Evolutionary conservation across 2,888 invertebrate genomes (phyloP), one percentile per base, ranked within the genome.

Genomic region (Heliothis peltigera): DNA sequence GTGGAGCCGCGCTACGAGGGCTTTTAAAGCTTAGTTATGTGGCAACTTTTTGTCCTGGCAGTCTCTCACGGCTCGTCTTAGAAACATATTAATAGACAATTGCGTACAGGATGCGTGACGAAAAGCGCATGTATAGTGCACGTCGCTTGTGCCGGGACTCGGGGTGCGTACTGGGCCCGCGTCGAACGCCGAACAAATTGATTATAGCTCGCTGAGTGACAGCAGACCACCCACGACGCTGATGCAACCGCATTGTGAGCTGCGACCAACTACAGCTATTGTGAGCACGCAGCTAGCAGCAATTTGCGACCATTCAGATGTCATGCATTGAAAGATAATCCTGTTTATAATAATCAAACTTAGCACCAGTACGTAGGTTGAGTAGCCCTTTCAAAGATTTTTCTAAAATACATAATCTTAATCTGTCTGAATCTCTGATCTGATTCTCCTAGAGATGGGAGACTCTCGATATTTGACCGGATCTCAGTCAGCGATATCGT

Each of bases 131-230:
- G 86, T 88, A 87, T 85, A 84, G 73, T 67, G 63, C 60, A 55
- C 62, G 70, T 79, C 66, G 84, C 78, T 79, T 86, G 79, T 79
- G 83, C 65, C 76, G 73, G 80, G 83, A 25, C 21, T 22, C 19
- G 22, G 22, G 22, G 42, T 28, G 79, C 81, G 83, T 52, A 79
- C 86, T 84, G 84, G 80, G 84, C 83, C 75, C 79, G 80, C 84
- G 82, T 77, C 85, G 91, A 91, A 89, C 91, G 90, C 92, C 93
- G 91, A 92, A 93, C 91, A 93, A 94, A 94, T 94, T 92, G 94
- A 94, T 94, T 93, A 92, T 89, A 81, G 82, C 83, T 84, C 88
- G 87, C 89, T 89, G 92, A 91, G 89, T 87, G 91, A 88, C 91
- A 88, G 84, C 74, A 75, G 92, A 81, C 94, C 94, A 94, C 95